Conservation (phyloP, 2,888 invertebrate species). For the Synanthedon myopaeformis region DNA sequence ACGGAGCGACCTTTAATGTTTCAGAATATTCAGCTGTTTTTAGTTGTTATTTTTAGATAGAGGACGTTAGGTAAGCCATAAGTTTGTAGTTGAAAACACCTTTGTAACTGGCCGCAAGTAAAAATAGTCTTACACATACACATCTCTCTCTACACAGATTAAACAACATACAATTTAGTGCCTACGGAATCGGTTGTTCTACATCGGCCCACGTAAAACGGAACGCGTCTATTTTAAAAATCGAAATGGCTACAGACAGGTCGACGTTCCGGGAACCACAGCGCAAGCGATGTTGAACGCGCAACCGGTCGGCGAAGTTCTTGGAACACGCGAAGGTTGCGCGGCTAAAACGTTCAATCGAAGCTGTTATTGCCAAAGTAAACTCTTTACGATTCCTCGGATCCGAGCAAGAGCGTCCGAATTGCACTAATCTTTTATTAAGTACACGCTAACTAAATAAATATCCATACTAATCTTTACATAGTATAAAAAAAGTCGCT, state of each 20-base stretch:
- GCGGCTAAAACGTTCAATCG: conserved; percentile 41
- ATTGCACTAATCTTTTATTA: not conserved
- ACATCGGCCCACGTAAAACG: conserved; percentile 35
- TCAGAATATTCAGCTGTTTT: too few relatives aligned
- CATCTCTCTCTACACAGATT: conserved; percentile 37
- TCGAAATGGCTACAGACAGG: conserved; percentile 40
- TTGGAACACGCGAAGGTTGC: conserved; percentile 55
- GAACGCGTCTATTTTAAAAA: conserved; percentile 61
- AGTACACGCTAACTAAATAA: too few relatives aligned
- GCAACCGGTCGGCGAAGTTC: conserved; percentile 48
- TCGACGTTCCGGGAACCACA: conserved; percentile 44
- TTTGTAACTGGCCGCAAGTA: conserved; percentile 36
- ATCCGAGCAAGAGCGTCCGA: not conserved
- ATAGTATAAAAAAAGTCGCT: too few relatives aligned
- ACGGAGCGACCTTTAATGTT: too few relatives aligned
- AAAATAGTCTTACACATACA: conserved; percentile 31
- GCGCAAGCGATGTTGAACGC: conserved; percentile 16
- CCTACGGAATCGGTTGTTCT: conserved; percentile 38
- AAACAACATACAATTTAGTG: conserved; percentile 47
- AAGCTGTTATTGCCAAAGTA: conserved; percentile 36
- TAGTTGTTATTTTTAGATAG: too few relatives aligned
- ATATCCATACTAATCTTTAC: too few relatives aligned
- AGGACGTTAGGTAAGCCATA: not conserved
- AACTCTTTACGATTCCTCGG: not conserved
- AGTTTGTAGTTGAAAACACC: conserved; percentile 48